Base-by-base conservation (phyloP, 2,113 vertebrate genomes). In the Perca schrenkii region DNA sequence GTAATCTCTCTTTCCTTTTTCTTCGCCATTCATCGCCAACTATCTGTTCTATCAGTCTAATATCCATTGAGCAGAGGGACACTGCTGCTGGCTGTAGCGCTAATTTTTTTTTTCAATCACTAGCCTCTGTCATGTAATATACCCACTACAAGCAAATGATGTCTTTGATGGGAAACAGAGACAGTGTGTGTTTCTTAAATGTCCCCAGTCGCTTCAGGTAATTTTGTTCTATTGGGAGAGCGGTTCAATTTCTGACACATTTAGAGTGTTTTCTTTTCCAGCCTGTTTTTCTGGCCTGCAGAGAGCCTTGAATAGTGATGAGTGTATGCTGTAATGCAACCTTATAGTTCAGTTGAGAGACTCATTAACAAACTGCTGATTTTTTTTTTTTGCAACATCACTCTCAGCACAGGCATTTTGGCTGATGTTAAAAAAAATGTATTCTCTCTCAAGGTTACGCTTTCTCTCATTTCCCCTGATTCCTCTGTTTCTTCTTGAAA, bases 391-490 rank as follows among this genome's bases (percentile, higher is more conserved):
- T 64, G 36, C 60, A n/a, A 46, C 77, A 82, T 89, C 76, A 88
- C 80, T 64, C 56, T 67, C 53, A 85, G 72, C 69, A 34, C 69
- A 75, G 36, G 40, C 40, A 60, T 79, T 89, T 86, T 80, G 77
- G 70, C 75, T 76, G 71, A 74, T 91, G 77, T 86, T 84, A 79
- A 83, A 87, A 86, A 64, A 14, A 16, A 13, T 2, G 73, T 78
- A 84, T 88, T 69, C 77, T 79, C 63, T 89, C 74, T 92, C 88
- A 91, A 90, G 86, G 88, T 93, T 88, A 90, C 16, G 58, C 75
- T 84, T 85, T 80, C 79, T 77, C 74, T 84, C 90, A 85, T 90
- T 89, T 86, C 88, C 86, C 83, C 69, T 74, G 84, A 85, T 92
- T 89, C 85, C 69, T 77, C 61, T 76, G 73, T 81, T 91, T 92